phyloP scores from a whole-genome alignment of 1,140 invertebrate genomes.

The Eumaeus atala region DNA sequence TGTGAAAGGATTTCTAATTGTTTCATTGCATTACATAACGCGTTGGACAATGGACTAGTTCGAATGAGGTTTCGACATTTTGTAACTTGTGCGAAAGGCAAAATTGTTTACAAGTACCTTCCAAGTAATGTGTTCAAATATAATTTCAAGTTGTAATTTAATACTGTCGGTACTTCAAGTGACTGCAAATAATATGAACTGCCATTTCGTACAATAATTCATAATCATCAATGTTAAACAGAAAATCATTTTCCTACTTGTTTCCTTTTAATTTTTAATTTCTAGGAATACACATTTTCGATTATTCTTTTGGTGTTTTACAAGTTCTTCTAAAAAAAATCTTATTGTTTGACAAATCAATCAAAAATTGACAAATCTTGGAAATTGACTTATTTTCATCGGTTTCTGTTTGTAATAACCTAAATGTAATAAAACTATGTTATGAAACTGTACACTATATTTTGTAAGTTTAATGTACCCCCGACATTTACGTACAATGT shows the following conservation, averaged over 20 bases:
- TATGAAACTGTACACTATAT: conserved; percentile 24
- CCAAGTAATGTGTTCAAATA: conserved; percentile 33
- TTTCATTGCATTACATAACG: too few species aligned
- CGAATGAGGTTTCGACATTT: neutral
- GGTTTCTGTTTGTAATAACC: conserved; percentile 1
- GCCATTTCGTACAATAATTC: conserved; percentile 8
- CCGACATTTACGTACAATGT: conserved; percentile 62
- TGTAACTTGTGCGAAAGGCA: conserved; percentile 4
- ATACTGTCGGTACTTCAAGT: conserved; percentile 5
- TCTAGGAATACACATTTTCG: too few species aligned
- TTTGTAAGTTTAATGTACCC: conserved; percentile 40
- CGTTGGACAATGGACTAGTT: too few species aligned
- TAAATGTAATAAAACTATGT: conserved; percentile 9
- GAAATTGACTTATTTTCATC: too few species aligned
- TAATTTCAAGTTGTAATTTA: conserved; percentile 13
- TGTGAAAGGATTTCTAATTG: too few species aligned
- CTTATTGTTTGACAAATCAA: too few species aligned
- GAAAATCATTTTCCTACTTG: neutral
- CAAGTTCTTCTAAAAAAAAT: too few species aligned
- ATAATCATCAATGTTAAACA: neutral
- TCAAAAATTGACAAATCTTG: too few species aligned
- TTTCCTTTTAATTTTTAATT: neutral
- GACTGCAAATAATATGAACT: conserved; percentile 1
- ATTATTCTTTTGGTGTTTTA: too few species aligned
- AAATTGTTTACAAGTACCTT: conserved; percentile 24